These are phyloP conservation scores for Emmelina monodactyla DNA, from an alignment of 2,888 invertebrate species.

Conservation along the genomic window DNA sequence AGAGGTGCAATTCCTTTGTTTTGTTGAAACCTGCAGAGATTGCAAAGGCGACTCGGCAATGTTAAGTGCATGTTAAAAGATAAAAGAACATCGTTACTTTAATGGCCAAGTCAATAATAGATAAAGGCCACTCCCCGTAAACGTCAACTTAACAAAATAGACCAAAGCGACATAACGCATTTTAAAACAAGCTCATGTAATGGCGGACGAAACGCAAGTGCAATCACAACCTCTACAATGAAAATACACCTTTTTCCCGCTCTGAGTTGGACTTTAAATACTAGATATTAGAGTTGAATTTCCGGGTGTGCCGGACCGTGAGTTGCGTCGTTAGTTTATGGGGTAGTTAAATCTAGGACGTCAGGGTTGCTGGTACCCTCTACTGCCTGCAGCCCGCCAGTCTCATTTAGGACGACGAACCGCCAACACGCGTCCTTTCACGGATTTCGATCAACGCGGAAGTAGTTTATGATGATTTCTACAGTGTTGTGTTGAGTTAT, in stretches of 20 bases:
- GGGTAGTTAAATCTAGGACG: not conserved
- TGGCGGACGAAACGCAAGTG: not conserved
- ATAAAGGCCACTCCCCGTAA: too few relatives aligned
- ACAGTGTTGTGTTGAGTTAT: conserved; percentile 27
- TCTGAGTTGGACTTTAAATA: too few relatives aligned
- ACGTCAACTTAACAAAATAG: too few relatives aligned
- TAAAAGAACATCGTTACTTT: too few relatives aligned
- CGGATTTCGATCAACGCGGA: not conserved
- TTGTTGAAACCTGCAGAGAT: too few relatives aligned
- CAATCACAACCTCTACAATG: not conserved
- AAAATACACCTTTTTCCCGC: not conserved
- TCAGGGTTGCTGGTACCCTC: not conserved
- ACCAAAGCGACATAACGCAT: not conserved
- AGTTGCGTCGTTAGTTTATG: not conserved
- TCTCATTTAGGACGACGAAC: too few relatives aligned
- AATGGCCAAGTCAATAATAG: too few relatives aligned
- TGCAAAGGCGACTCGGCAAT: too few relatives aligned
- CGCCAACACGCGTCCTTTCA: not conserved
- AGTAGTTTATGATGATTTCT: conserved; percentile 21
- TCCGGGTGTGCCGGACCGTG: not conserved
- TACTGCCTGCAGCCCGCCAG: not conserved
- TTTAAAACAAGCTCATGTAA: not conserved
- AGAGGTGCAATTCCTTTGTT: too few relatives aligned
- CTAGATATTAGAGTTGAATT: not conserved
- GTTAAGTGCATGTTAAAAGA: too few relatives aligned